phyloP scores from a whole-genome alignment of 1,140 invertebrate genomes.

The Calephelis virginiensis region DNA sequence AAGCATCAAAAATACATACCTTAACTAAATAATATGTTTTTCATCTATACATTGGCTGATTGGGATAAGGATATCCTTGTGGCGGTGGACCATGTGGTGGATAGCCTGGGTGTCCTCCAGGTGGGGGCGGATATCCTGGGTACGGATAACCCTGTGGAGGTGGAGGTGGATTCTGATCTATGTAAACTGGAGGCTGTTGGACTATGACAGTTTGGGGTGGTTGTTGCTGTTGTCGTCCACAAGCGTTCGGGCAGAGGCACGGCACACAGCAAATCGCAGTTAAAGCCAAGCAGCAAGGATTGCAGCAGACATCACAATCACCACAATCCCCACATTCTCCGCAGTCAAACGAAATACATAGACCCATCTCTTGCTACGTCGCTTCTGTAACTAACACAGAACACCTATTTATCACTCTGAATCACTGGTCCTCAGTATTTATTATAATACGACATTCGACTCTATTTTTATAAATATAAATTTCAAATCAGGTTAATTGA shows the following conservation, averaged over 20 bases:
- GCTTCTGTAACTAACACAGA: constrained; percentile 51
- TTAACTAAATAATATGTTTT: constrained; percentile 38
- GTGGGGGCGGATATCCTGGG: constrained; percentile 42
- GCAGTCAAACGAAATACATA: constrained; percentile 68
- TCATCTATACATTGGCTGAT: constrained; percentile 39
- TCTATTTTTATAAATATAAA: constrained; percentile 27
- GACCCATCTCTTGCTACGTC: constrained; percentile 51
- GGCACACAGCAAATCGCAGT: constrained; percentile 63
- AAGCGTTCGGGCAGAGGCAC: constrained; percentile 66
- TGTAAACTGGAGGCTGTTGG: constrained; percentile 54
- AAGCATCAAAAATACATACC: constrained; percentile 38
- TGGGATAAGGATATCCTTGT: constrained; percentile 7
- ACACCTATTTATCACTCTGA: constrained; percentile 20
- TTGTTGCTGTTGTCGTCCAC: constrained; percentile 56
- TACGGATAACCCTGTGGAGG: constrained; percentile 49
- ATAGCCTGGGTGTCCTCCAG: constrained; percentile 42
- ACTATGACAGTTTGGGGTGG: constrained; percentile 54
- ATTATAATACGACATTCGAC: constrained; percentile 20
- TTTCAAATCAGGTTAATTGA: background rate
- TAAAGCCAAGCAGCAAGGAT: constrained; percentile 64
- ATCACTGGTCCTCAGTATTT: background rate
- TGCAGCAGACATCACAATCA: constrained; percentile 56
- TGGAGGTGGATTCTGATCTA: constrained; percentile 49
- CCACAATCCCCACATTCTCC: constrained; percentile 58
- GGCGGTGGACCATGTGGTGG: constrained; percentile 28